Evolutionary conservation across 2,113 vertebrate species (phyloP), one percentile per base, ranked within the genome.

Genomic region (Tupaia tana): DNA sequence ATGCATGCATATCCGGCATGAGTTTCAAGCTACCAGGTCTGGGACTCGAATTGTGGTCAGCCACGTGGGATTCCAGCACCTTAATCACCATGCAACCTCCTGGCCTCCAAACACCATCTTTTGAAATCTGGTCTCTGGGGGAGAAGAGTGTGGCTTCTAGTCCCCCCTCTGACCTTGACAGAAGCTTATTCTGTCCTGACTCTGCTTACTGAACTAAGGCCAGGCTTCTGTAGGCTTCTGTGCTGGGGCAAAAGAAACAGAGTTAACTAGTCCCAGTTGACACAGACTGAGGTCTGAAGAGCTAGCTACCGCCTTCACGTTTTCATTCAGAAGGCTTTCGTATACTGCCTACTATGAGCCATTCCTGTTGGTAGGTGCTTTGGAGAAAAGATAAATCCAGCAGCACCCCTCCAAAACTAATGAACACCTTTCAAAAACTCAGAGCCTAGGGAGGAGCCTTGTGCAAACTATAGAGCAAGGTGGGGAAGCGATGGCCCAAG

Each of bases 221-320:
- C 77, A 80, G 77, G 63, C 27, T 71, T 54, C 34, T 8, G 24
- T 31, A 88, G 54, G 52, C 43, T 31, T 9, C 34, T 73, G 43
- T 63, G 34, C 27, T 14, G 43, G 22, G 29, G 31, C 67, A 75
- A 77, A 59, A 61, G 81, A 59, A 61, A 20, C 34, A 43, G 10
- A 24, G 29, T 27, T 63, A 6, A 18, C 7, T 1, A 1, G 31
- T 58, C 56, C 13, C 24, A 25, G 64, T 56, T 15, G 19, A 14
- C 3, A 16, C 0, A 3, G 16, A 27, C 4, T 7, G 27, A 22
- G 25, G 52, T 27, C 0, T 4, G 5, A 52, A 5, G 73, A 24
- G 8, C 56, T n/a, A 29, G 25, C 7, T 83, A 0, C 18, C 2
- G 43, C 2, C 10, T 9, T 86, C 14, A 3, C 6, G 0, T 29